These are phyloP conservation scores for Albula goreensis DNA, from an alignment of 2,113 vertebrate species.

Conservation along the genomic window DNA sequence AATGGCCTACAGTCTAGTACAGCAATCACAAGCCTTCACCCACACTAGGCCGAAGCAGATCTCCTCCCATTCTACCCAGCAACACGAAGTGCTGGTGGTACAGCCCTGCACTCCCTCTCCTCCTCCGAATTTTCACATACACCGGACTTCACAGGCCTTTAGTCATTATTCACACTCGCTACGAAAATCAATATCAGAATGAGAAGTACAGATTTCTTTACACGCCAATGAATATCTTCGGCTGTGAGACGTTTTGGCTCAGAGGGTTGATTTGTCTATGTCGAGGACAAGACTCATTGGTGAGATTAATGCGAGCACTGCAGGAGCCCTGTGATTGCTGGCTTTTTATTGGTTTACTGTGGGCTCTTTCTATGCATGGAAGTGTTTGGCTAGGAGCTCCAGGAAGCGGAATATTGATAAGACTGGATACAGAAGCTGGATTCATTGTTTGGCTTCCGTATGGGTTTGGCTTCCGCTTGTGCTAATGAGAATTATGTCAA, in stretches of 20 bases:
- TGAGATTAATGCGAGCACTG: background rate
- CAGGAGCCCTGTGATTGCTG: conserved; percentile 11
- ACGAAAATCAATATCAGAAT: conserved; percentile 21
- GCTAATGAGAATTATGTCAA: conserved; percentile 3
- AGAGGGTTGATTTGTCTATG: conserved; percentile 8
- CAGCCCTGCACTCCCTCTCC: background rate
- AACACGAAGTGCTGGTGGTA: too few relatives aligned
- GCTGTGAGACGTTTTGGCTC: background rate
- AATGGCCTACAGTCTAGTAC: too few relatives aligned
- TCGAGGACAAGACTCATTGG: background rate
- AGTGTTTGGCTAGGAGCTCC: background rate
- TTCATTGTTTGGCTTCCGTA: background rate
- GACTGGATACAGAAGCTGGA: background rate
- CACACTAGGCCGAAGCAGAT: too few relatives aligned
- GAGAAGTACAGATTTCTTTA: background rate
- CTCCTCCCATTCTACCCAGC: too few relatives aligned
- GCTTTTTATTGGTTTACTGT: background rate
- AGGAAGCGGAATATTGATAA: background rate
- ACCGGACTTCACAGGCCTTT: background rate
- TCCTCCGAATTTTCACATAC: background rate
- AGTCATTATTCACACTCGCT: background rate
- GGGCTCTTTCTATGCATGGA: background rate
- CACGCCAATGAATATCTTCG: background rate
- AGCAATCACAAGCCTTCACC: too few relatives aligned
- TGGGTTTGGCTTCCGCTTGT: background rate